Evolutionary conservation across 2,888 invertebrate species (phyloP).

Genomic region (Drosophila subsilvestris): DNA sequence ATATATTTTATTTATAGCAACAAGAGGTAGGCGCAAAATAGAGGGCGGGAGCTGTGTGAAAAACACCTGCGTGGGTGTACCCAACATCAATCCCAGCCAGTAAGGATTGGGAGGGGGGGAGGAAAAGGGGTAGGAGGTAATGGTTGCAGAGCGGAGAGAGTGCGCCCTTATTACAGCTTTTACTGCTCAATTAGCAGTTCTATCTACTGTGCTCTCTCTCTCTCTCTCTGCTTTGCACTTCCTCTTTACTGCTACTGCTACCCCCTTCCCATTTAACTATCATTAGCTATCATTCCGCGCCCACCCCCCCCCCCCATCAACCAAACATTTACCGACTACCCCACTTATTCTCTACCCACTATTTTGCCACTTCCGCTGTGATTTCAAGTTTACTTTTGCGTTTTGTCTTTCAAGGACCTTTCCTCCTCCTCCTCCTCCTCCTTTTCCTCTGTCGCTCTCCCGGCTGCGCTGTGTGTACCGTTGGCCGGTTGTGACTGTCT

Average conservation of each 20-base stretch:
- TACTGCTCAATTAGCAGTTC: constrained; percentile 72
- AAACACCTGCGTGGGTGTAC: not conserved
- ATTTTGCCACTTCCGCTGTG: constrained; percentile 48
- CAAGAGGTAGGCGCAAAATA: constrained; percentile 56
- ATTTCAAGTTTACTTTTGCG: constrained; percentile 55
- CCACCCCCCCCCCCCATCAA: not conserved
- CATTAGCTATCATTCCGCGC: not conserved
- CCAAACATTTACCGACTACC: not conserved
- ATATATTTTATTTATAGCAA: constrained; percentile 74
- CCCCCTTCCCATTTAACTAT: constrained; percentile 1
- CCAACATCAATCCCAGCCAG: constrained; percentile 4
- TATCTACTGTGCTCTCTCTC: constrained; percentile 13
- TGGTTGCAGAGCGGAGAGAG: not conserved
- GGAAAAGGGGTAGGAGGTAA: constrained; percentile 15
- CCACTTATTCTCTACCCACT: not conserved
- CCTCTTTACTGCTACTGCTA: not conserved
- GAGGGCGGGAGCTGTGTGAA: constrained; percentile 30
- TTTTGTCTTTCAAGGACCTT: constrained; percentile 37
- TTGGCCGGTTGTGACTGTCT: constrained; percentile 27
- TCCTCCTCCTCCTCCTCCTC: not conserved
- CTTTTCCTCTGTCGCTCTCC: not conserved
- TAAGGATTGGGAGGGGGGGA: constrained; percentile 9
- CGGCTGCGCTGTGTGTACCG: not conserved
- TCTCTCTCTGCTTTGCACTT: not conserved
- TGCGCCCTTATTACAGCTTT: constrained; percentile 24